Conservation (phyloP, 2,888 invertebrate species). For the Leptura quadrifasciata region DNA sequence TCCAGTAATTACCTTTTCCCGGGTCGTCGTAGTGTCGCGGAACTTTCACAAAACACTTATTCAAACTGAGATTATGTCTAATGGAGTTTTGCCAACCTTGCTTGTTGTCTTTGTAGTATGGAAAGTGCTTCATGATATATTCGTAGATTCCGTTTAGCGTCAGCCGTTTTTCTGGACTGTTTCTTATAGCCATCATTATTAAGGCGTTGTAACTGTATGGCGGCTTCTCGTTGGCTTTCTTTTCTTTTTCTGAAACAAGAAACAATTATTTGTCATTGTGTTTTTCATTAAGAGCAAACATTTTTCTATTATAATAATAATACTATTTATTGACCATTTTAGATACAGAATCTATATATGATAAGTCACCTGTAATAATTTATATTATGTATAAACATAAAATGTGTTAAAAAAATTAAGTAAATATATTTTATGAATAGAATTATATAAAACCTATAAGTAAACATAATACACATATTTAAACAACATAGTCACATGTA, state of each 20-base stretch:
- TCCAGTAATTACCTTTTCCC: constrained; percentile 99
- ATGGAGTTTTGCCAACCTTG: constrained; percentile 99
- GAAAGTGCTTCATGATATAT: constrained; percentile 98
- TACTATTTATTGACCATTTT: no score
- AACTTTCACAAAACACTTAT: constrained; percentile 99
- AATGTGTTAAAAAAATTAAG: no score
- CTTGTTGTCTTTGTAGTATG: constrained; percentile 98
- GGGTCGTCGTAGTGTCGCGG: constrained; percentile 99
- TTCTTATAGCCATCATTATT: constrained; percentile 99
- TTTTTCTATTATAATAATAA: neutral
- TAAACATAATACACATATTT: no score
- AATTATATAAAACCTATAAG: no score
- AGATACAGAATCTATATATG: no score
- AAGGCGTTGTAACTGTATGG: constrained; percentile 99
- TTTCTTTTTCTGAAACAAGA: constrained; percentile 74
- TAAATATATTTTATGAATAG: no score
- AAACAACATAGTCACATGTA: no score
- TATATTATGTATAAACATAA: no score
- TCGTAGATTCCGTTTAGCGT: constrained; percentile 98
- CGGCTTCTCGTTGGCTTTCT: constrained; percentile 92
- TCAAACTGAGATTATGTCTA: constrained; percentile 95
- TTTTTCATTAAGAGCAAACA: neutral
- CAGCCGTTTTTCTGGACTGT: constrained; percentile 93
- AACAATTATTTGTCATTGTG: neutral
- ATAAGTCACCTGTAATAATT: no score